These are phyloP conservation scores for Parnassius mnemosyne DNA, from an alignment of 2,888 invertebrate genomes.

Conservation along the genomic window DNA sequence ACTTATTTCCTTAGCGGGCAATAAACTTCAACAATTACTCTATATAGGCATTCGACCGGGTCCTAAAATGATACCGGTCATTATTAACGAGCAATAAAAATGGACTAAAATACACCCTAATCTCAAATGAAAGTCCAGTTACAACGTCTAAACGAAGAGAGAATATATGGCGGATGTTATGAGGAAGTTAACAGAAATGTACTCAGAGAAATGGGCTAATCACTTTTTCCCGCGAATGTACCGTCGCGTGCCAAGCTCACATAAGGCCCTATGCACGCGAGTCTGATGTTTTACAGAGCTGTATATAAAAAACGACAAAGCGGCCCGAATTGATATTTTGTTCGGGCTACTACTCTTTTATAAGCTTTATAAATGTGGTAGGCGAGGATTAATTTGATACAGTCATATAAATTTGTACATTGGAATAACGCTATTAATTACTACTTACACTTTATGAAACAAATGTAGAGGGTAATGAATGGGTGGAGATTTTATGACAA, in stretches of 20 bases:
- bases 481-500: too few species aligned
- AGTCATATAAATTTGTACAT: slow-evolving; percentile 42
- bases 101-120: slow-evolving; percentile 24
- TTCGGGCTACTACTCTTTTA: slow-evolving; percentile 64
- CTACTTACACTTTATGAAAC: slow-evolving; percentile 8
- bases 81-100: slow-evolving; percentile 26
- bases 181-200: slow-evolving; percentile 28
- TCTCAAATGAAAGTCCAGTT: slow-evolving; percentile 18
- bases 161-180: slow-evolving; percentile 26
- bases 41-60: slow-evolving; percentile 14
- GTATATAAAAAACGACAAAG: slow-evolving; percentile 67
- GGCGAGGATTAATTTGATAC: slow-evolving; percentile 28
- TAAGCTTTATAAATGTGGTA: slow-evolving; percentile 46
- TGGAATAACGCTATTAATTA: slow-evolving; percentile 26
- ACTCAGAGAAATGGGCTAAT: slow-evolving; percentile 47
- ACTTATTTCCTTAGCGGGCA: slow-evolving; percentile 25
- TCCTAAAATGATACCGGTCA: slow-evolving; percentile 23
- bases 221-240: slow-evolving; percentile 57
- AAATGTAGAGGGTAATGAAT: neutral
- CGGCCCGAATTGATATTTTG: slow-evolving; percentile 75
- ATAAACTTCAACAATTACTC: slow-evolving; percentile 28
- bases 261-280: slow-evolving; percentile 73
- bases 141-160: slow-evolving; percentile 10
- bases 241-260: slow-evolving; percentile 62
- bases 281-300: slow-evolving; percentile 67